Percentiles rank a stretch among this genome's conserved stretches.
phyloP scores from a whole-genome alignment of 2,888 invertebrate genomes.

The Ariolimax columbianus region DNA sequence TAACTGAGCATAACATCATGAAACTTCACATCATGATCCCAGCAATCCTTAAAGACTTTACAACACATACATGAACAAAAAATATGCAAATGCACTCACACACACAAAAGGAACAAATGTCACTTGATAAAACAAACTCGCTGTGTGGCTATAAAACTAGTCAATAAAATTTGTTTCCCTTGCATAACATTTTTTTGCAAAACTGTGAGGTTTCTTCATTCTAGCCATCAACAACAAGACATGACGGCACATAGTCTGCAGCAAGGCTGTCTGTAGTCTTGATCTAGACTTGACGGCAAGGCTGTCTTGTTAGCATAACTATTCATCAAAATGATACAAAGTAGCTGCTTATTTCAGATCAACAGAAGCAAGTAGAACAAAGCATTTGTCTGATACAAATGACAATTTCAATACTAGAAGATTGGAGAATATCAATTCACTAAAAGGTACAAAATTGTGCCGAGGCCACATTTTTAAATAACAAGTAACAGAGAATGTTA shows the following conservation, averaged over 20 bases:
- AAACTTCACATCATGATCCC: background rate
- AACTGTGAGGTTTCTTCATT: constrained; percentile 16
- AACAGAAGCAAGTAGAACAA: constrained; percentile 39
- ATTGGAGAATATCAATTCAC: constrained; percentile 42
- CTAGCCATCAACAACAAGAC: constrained; percentile 17
- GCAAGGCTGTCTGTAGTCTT: background rate
- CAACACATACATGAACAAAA: background rate
- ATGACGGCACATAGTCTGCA: background rate
- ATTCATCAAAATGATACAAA: constrained; percentile 13
- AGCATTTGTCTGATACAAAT: constrained; percentile 32
- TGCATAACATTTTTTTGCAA: constrained; percentile 32
- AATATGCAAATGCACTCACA: background rate
- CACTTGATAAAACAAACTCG: background rate
- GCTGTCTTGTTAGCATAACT: constrained; percentile 4
- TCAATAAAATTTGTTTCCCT: constrained; percentile 17
- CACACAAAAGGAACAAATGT: background rate
- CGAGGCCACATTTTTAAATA: constrained; percentile 34
- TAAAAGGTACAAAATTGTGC: constrained; percentile 36
- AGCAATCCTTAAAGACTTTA: background rate
- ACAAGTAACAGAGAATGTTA: constrained; percentile 27
- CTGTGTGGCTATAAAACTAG: constrained; percentile 11
- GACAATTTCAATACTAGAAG: constrained; percentile 33
- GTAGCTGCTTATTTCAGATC: constrained; percentile 42
- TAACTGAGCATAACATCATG: background rate
- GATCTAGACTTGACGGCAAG: background rate